Evolutionary conservation across 2,888 invertebrate species (phyloP).

Genomic region (Epistrophella euchroma): DNA sequence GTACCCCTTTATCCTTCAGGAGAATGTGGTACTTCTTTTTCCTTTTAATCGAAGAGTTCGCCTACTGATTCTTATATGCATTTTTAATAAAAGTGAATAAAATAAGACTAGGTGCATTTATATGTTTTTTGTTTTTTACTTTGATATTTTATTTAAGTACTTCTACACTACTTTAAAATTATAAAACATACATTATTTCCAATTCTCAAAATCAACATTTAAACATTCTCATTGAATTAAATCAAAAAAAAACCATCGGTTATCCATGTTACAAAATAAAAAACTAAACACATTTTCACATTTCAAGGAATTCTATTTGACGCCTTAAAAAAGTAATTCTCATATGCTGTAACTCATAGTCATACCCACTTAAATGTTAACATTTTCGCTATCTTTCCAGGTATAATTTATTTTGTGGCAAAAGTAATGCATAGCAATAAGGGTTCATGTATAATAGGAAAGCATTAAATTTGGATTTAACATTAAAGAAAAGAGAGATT

Average conservation of each 20-base stretch:
- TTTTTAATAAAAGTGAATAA: no score
- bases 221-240: neutral
- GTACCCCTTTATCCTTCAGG: no score
- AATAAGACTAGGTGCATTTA: no score
- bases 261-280: neutral
- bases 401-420: constrained; percentile 15
- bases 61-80: no score
- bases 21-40: no score
- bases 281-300: neutral
- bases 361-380: neutral
- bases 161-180: no score
- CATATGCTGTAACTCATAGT: neutral
- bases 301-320: neutral
- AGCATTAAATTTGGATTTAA: constrained; percentile 10
- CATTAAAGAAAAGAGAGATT: neutral
- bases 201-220: neutral
- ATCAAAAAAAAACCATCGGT: neutral
- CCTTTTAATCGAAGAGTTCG: no score
- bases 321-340: neutral
- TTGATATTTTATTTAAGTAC: no score
- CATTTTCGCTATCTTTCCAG: constrained; percentile 4
- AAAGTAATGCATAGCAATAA: constrained; percentile 41
- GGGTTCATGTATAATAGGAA: constrained; percentile 14
- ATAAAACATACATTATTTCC: no score
- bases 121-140: no score